Evolutionary conservation across 1,140 invertebrate species (phyloP).

Genomic region (Saccostrea echinata): DNA sequence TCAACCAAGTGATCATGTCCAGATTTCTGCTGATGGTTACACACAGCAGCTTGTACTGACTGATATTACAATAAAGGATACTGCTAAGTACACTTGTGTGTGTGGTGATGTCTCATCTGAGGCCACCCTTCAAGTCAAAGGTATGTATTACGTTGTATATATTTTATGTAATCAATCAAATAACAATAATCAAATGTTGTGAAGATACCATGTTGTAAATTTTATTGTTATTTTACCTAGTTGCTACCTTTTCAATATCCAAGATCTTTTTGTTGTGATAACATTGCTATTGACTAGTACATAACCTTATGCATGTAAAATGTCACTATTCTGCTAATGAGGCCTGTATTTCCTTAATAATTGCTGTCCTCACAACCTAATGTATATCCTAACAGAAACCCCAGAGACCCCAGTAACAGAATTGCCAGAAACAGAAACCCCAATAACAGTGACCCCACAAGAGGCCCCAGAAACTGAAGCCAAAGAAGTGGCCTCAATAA

Average conservation of each 20-base stretch:
- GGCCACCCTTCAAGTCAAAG: conserved; percentile 72
- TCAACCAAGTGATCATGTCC: conserved; percentile 59
- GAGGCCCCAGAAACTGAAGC: neutral
- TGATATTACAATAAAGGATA: conserved; percentile 69
- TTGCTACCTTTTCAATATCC: neutral
- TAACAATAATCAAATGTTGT: conserved; percentile 1
- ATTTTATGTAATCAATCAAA: neutral
- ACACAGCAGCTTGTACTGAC: conserved; percentile 67
- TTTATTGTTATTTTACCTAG: neutral
- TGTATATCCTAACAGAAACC: conserved; percentile 32
- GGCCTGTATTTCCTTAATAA: neutral
- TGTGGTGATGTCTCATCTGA: conserved; percentile 71
- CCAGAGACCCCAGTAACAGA: conserved; percentile 25
- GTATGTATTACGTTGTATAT: conserved; percentile 56
- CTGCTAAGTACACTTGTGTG: conserved; percentile 71
- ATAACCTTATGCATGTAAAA: conserved; percentile 4
- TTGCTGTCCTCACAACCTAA: conserved; percentile 2
- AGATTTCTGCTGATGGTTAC: conserved; percentile 76
- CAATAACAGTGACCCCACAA: neutral
- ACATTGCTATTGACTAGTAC: neutral
- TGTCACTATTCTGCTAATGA: neutral
- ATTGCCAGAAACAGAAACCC: conserved; percentile 26
- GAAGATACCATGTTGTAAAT: neutral
- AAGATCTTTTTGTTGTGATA: neutral
- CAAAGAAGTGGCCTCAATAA: neutral